Conservation (phyloP, 2,888 invertebrate genomes). For the Drosophila austrosaltans region DNA sequence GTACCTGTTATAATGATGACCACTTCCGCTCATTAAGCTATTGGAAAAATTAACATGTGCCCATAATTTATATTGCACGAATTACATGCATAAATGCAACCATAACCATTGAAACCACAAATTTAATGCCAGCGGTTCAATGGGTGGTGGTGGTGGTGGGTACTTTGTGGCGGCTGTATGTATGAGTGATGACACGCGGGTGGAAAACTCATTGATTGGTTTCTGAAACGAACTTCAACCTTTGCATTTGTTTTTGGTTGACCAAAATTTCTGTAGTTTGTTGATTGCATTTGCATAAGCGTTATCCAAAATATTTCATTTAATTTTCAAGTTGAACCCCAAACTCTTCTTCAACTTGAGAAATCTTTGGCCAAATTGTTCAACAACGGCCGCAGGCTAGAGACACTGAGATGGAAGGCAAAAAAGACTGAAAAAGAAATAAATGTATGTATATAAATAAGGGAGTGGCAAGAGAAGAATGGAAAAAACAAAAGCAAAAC, state of each 20-base stretch:
- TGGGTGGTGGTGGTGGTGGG: constrained; percentile 27
- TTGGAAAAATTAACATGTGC: constrained; percentile 70
- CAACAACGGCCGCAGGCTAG: constrained; percentile 49
- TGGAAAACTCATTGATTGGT: constrained; percentile 5
- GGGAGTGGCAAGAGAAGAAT: neutral
- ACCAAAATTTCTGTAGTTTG: constrained; percentile 23
- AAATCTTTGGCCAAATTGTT: constrained; percentile 65
- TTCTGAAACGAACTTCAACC: constrained; percentile 20
- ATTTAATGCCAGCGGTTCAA: constrained; percentile 35
- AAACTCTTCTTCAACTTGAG: constrained; percentile 56
- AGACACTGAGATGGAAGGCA: constrained; percentile 23
- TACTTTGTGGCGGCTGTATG: constrained; percentile 3
- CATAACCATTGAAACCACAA: constrained; percentile 31
- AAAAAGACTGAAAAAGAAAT: constrained; percentile 12
- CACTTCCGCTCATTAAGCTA: constrained; percentile 77
- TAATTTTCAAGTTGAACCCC: constrained; percentile 62
- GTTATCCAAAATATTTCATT: constrained; percentile 55
- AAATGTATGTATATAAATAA: neutral
- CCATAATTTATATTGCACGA: constrained; percentile 60
- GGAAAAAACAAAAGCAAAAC: constrained; percentile 49
- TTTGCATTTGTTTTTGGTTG: constrained; percentile 33
- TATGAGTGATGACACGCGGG: no score
- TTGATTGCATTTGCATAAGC: constrained; percentile 47
- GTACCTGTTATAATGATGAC: constrained; percentile 47
- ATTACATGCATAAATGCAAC: constrained; percentile 36